phyloP scores from a whole-genome alignment of 1,140 invertebrate genomes.

The Pseudomyrmex sp. region DNA sequence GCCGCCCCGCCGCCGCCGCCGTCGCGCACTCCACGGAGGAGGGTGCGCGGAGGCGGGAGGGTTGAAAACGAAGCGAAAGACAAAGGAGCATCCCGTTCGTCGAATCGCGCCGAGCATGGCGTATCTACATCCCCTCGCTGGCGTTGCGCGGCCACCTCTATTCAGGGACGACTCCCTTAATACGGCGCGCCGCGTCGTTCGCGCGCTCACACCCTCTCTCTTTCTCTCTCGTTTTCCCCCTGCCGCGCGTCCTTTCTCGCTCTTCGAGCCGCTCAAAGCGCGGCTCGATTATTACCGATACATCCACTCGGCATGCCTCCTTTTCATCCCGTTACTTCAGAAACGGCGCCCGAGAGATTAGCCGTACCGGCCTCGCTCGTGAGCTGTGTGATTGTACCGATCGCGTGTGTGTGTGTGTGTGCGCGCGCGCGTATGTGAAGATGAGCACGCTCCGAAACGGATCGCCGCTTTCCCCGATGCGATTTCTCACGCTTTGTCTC shows the following conservation, averaged over 20 bases:
- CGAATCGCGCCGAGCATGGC: constrained; percentile 83
- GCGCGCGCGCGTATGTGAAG: constrained; percentile 46
- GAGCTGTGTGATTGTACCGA: too few relatives aligned
- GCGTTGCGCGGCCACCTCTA: constrained; percentile 71
- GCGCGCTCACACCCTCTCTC: constrained; percentile 19
- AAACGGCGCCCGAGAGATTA: constrained; percentile 71
- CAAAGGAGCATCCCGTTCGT: constrained; percentile 82
- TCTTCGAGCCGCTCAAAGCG: constrained; percentile 48
- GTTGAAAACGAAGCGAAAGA: constrained; percentile 78
- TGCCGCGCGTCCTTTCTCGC: constrained; percentile 31
- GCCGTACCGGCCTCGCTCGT: constrained; percentile 56
- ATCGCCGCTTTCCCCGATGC: constrained; percentile 52
- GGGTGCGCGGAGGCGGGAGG: constrained; percentile 54
- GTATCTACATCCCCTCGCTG: constrained; percentile 82
- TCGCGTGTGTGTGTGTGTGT: background rate
- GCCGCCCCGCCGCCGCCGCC: constrained; percentile 39
- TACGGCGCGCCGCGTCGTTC: constrained; percentile 57
- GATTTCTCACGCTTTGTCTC: constrained; percentile 61
- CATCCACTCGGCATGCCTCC: constrained; percentile 72
- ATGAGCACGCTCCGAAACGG: constrained; percentile 52
- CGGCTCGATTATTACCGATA: constrained; percentile 82
- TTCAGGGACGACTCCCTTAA: constrained; percentile 78
- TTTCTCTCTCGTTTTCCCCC: background rate
- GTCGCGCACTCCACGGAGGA: constrained; percentile 10
- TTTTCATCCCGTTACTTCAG: constrained; percentile 77